phyloP scores from a whole-genome alignment of 2,888 invertebrate species.

The Endomychus coccineus region DNA sequence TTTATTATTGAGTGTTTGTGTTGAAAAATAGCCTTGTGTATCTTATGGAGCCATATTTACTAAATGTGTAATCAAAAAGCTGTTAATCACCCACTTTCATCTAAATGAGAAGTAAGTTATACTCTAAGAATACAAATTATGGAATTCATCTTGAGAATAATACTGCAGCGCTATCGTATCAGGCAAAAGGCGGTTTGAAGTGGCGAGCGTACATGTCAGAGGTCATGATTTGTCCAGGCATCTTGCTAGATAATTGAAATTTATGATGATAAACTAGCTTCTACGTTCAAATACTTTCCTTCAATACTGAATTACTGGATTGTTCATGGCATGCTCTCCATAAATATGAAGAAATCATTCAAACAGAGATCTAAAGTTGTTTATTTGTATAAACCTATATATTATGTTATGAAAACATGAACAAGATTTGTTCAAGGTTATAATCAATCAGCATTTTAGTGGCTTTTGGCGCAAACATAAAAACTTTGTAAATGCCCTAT shows the following conservation, averaged over 20 bases:
- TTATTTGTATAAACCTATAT: no score
- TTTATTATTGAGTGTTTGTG: conserved; percentile 22
- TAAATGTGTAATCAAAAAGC: conserved; percentile 38
- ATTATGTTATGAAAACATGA: no score
- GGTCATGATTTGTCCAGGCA: conserved; percentile 28
- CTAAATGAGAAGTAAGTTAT: conserved; percentile 38
- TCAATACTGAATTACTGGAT: no score
- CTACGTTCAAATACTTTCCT: conserved; percentile 2
- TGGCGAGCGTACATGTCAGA: conserved; percentile 25
- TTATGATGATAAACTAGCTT: not conserved
- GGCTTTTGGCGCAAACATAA: no score
- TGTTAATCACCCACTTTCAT: conserved; percentile 27
- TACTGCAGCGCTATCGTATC: no score
- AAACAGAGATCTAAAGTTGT: no score
- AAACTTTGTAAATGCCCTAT: conserved; percentile 18
- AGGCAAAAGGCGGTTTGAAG: conserved; percentile 2
- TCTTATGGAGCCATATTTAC: conserved; percentile 58
- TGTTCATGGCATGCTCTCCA: no score
- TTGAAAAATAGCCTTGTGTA: conserved; percentile 30
- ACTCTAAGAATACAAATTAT: no score
- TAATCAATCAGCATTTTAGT: no score
- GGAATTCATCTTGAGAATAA: no score
- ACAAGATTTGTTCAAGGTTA: conserved; percentile 14
- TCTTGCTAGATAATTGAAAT: conserved; percentile 6
- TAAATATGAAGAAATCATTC: no score